phyloP scores from a whole-genome alignment of 2,888 invertebrate species.

The Aphrophora alni region DNA sequence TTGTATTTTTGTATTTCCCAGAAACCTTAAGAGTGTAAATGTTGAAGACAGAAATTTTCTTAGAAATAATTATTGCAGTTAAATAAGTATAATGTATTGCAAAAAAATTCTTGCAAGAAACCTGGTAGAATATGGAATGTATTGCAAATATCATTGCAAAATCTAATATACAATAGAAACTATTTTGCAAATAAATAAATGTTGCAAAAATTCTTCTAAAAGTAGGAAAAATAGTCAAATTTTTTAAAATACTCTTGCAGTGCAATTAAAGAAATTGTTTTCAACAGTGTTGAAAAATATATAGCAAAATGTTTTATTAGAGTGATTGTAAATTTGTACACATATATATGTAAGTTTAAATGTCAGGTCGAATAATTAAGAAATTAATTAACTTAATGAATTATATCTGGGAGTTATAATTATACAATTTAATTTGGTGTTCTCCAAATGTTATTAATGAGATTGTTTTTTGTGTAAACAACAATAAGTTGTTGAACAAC shows the following conservation, averaged over 20 bases:
- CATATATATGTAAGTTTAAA: background rate
- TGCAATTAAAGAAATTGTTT: background rate
- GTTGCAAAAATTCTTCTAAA: too few species aligned
- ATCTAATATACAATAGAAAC: too few species aligned
- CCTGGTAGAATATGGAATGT: too few species aligned
- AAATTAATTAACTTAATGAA: background rate
- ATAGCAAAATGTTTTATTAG: background rate
- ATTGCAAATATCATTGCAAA: too few species aligned
- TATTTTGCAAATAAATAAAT: too few species aligned
- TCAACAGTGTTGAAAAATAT: too few species aligned
- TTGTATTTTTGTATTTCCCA: background rate
- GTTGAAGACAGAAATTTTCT: background rate
- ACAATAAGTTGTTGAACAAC: too few species aligned
- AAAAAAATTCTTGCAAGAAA: background rate
- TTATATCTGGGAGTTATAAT: background rate
- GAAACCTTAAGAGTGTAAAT: background rate
- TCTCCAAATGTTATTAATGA: background rate
- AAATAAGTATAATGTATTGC: background rate
- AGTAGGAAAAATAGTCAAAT: too few species aligned
- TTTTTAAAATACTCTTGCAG: background rate
- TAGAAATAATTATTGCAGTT: background rate
- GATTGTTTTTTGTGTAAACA: too few species aligned
- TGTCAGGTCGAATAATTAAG: background rate
- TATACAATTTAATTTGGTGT: background rate
- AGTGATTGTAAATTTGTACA: background rate